These are phyloP conservation scores for Lycodopsis pacificus DNA, from an alignment of 2,797 vertebrate genomes.

Conservation along the genomic window DNA sequence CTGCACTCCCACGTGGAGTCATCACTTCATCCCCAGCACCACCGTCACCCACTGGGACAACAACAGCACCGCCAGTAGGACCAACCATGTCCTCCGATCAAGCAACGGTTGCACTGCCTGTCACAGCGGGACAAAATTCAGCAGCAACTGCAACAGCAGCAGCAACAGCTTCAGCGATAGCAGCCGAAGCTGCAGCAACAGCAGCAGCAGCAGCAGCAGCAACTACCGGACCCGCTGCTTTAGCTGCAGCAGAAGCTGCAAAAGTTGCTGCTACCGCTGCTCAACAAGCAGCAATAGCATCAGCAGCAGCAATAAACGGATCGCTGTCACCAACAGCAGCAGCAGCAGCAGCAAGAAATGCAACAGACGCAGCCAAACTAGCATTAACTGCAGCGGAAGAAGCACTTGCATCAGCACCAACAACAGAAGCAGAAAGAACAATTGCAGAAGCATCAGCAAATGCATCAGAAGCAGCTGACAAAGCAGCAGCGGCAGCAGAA, in stretches of 20 bases:
- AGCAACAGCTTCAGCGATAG: background rate
- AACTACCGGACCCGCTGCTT: background rate
- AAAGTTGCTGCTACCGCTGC: slow-evolving; percentile 4
- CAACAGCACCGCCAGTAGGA: background rate
- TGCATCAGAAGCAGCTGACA: slow-evolving; percentile 14
- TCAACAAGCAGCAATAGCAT: background rate
- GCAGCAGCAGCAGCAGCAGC: background rate
- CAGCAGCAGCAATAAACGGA: background rate
- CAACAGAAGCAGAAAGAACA: background rate
- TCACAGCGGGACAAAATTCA: background rate
- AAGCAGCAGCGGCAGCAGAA: background rate
- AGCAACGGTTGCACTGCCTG: background rate
- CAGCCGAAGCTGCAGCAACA: background rate
- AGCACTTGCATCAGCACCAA: background rate
- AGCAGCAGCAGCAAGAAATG: background rate
- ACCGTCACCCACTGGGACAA: background rate
- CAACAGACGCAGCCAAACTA: background rate
- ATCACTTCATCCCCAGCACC: background rate
- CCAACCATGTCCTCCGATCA: background rate
- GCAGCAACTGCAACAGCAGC: background rate
- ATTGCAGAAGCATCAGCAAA: background rate
- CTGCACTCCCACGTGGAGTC: background rate
- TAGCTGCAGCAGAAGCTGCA: background rate
- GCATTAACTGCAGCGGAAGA: background rate
- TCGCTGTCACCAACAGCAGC: accelerated